Conservation (phyloP, 1,140 invertebrate species). For the Holotrichia oblita region DNA sequence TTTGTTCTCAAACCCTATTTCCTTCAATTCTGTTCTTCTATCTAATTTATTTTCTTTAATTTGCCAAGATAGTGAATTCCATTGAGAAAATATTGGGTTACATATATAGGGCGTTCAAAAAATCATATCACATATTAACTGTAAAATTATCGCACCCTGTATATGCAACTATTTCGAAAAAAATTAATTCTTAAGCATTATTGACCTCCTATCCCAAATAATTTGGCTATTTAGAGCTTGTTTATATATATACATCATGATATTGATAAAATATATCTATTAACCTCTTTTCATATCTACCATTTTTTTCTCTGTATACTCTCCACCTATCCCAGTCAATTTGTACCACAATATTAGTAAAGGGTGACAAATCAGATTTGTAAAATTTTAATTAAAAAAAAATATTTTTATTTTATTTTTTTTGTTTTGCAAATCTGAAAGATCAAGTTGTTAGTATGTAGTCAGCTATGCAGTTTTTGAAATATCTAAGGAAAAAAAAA, state of each 20-base stretch:
- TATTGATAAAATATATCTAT: constrained; percentile 18
- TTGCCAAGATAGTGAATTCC: neutral
- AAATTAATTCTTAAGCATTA: too few relatives aligned
- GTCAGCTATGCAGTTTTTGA: too few relatives aligned
- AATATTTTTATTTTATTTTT: too few relatives aligned
- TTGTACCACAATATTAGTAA: constrained; percentile 8
- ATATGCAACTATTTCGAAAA: neutral
- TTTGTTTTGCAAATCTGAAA: too few relatives aligned
- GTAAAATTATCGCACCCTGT: neutral
- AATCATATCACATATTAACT: neutral
- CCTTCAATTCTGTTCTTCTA: neutral
- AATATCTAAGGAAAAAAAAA: too few relatives aligned
- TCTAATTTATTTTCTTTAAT: neutral
- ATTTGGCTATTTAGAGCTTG: too few relatives aligned
- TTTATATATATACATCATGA: neutral
- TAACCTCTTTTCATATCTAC: neutral
- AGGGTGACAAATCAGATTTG: too few relatives aligned
- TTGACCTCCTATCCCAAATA: too few relatives aligned
- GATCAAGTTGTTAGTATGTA: too few relatives aligned
- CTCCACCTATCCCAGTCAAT: neutral
- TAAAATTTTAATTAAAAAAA: too few relatives aligned
- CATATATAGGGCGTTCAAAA: neutral
- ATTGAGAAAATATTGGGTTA: neutral
- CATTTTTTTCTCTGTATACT: constrained; percentile 11
- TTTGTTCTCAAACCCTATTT: neutral